Conservation (phyloP, 2,797 vertebrate genomes). For the Falco concolor region DNA sequence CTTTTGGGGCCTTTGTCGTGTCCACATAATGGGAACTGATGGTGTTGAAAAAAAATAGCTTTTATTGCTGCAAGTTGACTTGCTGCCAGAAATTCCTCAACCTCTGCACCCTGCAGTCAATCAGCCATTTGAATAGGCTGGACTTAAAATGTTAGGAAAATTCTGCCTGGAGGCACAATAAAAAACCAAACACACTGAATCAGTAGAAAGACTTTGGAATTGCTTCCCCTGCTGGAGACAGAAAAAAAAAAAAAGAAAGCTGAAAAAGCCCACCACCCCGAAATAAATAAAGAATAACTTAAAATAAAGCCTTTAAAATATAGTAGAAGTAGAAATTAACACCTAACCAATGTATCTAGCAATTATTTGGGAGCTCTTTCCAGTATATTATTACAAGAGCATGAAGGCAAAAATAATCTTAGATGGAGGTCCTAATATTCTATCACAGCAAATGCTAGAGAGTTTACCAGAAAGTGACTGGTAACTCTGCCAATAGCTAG, state of each 20-base stretch:
- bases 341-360: background rate
- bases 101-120: background rate
- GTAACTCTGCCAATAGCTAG: background rate
- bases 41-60: background rate
- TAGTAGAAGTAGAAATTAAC: background rate
- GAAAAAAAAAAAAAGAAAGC: background rate
- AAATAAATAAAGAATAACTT: background rate
- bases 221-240: background rate
- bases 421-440: background rate
- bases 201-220: background rate
- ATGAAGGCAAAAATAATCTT: background rate
- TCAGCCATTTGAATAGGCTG: constrained; percentile 11
- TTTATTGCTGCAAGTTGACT: constrained; percentile 7
- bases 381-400: background rate
- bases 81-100: constrained; percentile 13
- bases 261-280: rapidly evolving
- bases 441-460: background rate
- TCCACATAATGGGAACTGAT: background rate
- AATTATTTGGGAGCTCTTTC: background rate
- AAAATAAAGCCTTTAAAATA: background rate
- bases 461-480: background rate
- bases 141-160: constrained; percentile 14
- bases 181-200: background rate
- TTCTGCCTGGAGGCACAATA: constrained; percentile 7
- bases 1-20: background rate